Evolutionary conservation across 2,797 vertebrate genomes (phyloP).

Genomic region (Etheostoma perlongum): DNA sequence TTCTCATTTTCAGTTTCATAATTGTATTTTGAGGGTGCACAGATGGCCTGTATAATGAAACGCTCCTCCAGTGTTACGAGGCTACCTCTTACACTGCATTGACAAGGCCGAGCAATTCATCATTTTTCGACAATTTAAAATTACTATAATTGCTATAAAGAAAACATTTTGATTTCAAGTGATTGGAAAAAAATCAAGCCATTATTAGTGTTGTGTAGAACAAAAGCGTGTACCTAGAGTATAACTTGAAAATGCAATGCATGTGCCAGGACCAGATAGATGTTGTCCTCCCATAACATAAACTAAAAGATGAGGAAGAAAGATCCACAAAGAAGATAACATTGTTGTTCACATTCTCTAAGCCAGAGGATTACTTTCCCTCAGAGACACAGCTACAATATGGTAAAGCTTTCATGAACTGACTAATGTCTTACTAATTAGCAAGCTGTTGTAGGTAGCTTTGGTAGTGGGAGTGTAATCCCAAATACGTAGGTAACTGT

Average conservation of each 20-base stretch:
- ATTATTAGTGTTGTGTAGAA: neutral
- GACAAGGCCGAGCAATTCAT: conserved; percentile 32
- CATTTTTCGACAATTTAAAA: conserved; percentile 9
- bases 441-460: too few relatives aligned
- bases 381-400: neutral
- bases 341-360: neutral
- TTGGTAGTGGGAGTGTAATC: too few relatives aligned
- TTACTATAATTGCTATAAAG: neutral
- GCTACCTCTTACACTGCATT: conserved; percentile 28
- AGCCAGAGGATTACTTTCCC: neutral
- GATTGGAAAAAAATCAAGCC: neutral
- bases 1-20: too few relatives aligned
- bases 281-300: neutral
- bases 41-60: conserved; percentile 51
- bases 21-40: conserved; percentile 8
- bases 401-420: neutral
- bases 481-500: too few relatives aligned
- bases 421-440: neutral
- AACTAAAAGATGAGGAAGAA: neutral
- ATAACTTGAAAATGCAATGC: neutral
- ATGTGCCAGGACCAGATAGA: too few relatives aligned
- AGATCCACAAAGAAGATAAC: neutral
- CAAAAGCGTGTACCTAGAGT: neutral
- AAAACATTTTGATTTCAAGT: neutral
- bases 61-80: conserved; percentile 29